Evolutionary conservation across 2,888 invertebrate species (phyloP), one percentile per base, ranked within the genome.

Genomic region (Psylliodes chrysocephalus): DNA sequence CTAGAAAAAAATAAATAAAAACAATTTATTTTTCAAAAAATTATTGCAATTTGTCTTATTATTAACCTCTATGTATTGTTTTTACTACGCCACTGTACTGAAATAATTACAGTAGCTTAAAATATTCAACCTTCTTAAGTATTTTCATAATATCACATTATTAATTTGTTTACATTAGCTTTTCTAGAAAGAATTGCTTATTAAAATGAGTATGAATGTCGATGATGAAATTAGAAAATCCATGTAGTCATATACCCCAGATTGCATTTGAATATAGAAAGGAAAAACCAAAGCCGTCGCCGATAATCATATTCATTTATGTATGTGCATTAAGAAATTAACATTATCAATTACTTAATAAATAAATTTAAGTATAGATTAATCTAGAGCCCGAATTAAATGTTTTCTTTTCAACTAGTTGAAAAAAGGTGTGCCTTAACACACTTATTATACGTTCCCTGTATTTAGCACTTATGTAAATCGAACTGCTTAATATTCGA

Each of bases 161-260:
- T 67, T 68, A 57, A 66, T 66, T 56, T 69, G 64, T 69, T 69
- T 67, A 64, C 61, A 46, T 38, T 60, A 67, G 61, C 66, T 66
- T 65, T 64, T 60, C 66, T 63, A 60, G 63, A 61, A 67, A 68
- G 64, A 56, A 33, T 38, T 35, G 52, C 35, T 63, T 64, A 65
- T 60, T 71, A 71, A 64, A 64, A 59, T 44, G 25, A 60, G 62
- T 63, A 57, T 49, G 38, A 17, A 17, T 38, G 30, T 35, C 38
- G 52, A 70, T 71, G 71, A 71, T 71, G 71, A 71, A 71, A 71
- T 71, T 69, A 67, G 66, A 70, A 70, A 71, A 68, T 62, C 60
- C 35, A 60, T 68, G 49, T 15, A 67, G 57, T 61, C 49, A 61
- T 61, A 55, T 49, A 44, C 49, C 25, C 38, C n/a, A 38, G 14